Conservation (phyloP, 2,113 vertebrate genomes). For the Vulpes lagopus region DNA sequence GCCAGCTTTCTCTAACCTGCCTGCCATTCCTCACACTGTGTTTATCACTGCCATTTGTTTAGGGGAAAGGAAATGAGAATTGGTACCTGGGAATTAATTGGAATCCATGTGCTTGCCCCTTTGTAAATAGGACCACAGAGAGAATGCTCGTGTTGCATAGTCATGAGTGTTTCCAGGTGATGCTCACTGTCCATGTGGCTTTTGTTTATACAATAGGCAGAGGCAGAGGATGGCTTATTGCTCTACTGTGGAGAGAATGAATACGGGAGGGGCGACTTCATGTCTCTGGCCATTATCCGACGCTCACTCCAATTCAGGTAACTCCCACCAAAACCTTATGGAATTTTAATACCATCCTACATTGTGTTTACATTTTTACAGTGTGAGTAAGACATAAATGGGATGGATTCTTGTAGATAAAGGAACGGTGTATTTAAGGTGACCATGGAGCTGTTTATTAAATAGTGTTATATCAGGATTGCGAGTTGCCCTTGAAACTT, state of each 20-base stretch:
- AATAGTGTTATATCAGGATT: neutral
- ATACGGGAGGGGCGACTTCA: constrained; percentile 94
- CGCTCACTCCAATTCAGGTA: constrained; percentile 95
- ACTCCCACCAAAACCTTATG: neutral
- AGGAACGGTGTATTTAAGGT: neutral
- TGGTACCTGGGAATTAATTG: neutral
- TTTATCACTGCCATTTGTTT: neutral
- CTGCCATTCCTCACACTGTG: neutral
- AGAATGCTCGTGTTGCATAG: neutral
- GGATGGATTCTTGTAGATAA: neutral
- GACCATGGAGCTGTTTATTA: neutral
- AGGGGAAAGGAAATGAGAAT: neutral
- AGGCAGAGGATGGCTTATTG: constrained; percentile 94
- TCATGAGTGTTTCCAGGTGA: neutral
- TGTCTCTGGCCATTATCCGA: constrained; percentile 92
- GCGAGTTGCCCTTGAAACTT: neutral
- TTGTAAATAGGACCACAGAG: neutral
- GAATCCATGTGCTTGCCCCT: accelerated
- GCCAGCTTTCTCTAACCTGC: neutral
- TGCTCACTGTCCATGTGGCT: neutral
- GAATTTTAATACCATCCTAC: neutral
- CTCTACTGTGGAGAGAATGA: constrained; percentile 97
- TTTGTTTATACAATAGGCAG: constrained; percentile 88
- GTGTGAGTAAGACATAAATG: neutral
- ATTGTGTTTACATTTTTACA: neutral